Percentiles rank a stretch among this genome's conserved stretches.
These are phyloP conservation scores for Cottus gobio DNA, from an alignment of 2,113 vertebrate species.

Conservation along the genomic window DNA sequence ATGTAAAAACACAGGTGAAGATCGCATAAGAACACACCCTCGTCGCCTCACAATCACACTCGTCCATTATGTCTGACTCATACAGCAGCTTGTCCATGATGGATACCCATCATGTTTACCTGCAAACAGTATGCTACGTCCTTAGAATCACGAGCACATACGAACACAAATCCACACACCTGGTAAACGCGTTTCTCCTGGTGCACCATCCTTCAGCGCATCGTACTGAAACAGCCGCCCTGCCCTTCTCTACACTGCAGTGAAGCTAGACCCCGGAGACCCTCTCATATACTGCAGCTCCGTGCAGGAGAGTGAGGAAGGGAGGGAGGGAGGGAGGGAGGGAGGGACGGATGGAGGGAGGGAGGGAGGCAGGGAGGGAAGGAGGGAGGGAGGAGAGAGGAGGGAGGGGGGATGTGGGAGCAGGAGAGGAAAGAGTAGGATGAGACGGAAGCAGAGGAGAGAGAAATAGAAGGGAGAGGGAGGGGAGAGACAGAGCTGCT, in stretches of 20 bases:
- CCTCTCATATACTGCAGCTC: conserved; percentile 78
- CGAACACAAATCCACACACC: conserved; percentile 74
- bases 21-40: conserved; percentile 54
- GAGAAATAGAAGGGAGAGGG: conserved; percentile 40
- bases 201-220: conserved; percentile 85
- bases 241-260: conserved; percentile 82
- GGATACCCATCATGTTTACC: conserved; percentile 39
- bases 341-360: conserved; percentile 7
- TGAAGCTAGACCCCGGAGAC: conserved; percentile 83
- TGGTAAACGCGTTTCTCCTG: conserved; percentile 86
- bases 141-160: neutral
- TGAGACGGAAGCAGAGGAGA: conserved; percentile 47
- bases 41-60: conserved; percentile 30
- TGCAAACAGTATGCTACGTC: conserved; percentile 4
- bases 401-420: conserved; percentile 19
- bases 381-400: conserved; percentile 10
- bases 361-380: conserved; percentile 24
- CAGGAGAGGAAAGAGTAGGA: conserved; percentile 50
- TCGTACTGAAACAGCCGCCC: conserved; percentile 73
- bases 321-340: conserved; percentile 36
- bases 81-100: conserved; percentile 41
- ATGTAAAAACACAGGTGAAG: conserved; percentile 6
- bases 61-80: conserved; percentile 60
- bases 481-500: conserved; percentile 49
- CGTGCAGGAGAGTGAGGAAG: conserved; percentile 60